Base-by-base conservation (phyloP, 2,797 vertebrate genomes). In the Halcyon badia region DNA sequence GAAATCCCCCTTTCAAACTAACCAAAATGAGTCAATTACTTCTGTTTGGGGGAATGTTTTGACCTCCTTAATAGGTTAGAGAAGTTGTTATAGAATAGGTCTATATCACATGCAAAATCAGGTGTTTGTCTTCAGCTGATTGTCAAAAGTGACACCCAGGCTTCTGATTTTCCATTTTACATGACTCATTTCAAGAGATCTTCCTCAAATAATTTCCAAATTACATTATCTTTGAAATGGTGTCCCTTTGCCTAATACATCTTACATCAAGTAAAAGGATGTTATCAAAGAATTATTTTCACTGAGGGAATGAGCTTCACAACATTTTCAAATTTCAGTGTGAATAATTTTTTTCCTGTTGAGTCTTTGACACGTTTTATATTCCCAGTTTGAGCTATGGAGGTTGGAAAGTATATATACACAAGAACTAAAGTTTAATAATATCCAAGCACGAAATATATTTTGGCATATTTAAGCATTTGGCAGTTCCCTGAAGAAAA, bases 401-500 rank as follows among this genome's bases (percentile, higher is more conserved):
- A 83, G 44, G 19, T 73, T 94, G 20, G 65, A 88, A 86, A 25
- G 51, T 71, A 52, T 52, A 26, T 77, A 89, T 83, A 73, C 52
- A 75, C n/a, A 35, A 87, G 41, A 89, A 73, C 37, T 60, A 12
- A 84, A 79, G 46, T 94, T 81, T 87, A 87, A 54, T 83, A 65
- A 62, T 58, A 88, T 56, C 72, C 26, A 85, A 89, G 49, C 33
- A 84, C 56, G 30, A 89, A 95, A 92, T 52, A 6, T 61, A 62
- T 83, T 44, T 70, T 88, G 72, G 68, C 54, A 44, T 70, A 90
- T 64, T 85, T 82, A 76, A 87, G 71, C 41, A 78, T 91, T 87
- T 92, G 62, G 65, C 77, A 58, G 33, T 91, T 87, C 68, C 52
- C 78, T 77, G 65, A 89, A 73, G 66, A 83, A 94, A 90, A 91